phyloP scores from a whole-genome alignment of 2,888 invertebrate species.

The Diarsia brunnea region DNA sequence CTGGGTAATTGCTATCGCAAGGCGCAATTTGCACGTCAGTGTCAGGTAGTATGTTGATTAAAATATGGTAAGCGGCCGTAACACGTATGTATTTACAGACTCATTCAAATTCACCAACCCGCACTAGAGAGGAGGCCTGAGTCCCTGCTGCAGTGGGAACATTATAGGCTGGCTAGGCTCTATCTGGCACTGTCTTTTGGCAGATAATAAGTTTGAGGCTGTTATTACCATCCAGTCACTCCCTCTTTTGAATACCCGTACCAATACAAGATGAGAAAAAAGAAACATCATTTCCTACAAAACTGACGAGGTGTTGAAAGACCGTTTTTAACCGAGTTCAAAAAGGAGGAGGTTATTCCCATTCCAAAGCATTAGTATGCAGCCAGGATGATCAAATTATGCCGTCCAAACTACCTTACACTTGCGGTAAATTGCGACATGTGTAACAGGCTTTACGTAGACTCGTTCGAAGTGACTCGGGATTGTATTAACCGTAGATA shows the following conservation, averaged over 20 bases:
- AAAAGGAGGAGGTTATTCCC: too few relatives aligned
- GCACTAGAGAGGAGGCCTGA: too few relatives aligned
- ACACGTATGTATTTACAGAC: too few relatives aligned
- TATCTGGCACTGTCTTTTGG: too few relatives aligned
- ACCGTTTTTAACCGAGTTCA: too few relatives aligned
- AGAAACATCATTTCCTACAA: background rate
- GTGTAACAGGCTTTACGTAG: conserved; percentile 50
- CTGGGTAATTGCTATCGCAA: background rate
- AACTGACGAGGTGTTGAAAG: background rate
- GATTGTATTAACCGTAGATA: conserved; percentile 56
- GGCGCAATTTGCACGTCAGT: background rate
- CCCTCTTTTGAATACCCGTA: background rate
- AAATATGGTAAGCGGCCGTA: too few relatives aligned
- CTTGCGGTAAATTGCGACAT: conserved; percentile 57
- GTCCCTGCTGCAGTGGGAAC: too few relatives aligned
- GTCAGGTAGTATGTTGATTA: background rate
- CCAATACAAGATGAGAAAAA: background rate
- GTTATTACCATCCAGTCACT: background rate
- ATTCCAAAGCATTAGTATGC: conserved; percentile 43
- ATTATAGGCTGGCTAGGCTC: too few relatives aligned
- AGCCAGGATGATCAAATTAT: conserved; percentile 32
- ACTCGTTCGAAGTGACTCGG: conserved; percentile 37
- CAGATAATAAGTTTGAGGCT: background rate
- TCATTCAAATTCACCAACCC: too few relatives aligned
- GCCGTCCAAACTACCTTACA: conserved; percentile 41